A percentile compares a stretch with the other conserved stretches of the same genome.
Conservation (phyloP, 2,797 vertebrate species). For the Myoxocephalus aenaeus region DNA sequence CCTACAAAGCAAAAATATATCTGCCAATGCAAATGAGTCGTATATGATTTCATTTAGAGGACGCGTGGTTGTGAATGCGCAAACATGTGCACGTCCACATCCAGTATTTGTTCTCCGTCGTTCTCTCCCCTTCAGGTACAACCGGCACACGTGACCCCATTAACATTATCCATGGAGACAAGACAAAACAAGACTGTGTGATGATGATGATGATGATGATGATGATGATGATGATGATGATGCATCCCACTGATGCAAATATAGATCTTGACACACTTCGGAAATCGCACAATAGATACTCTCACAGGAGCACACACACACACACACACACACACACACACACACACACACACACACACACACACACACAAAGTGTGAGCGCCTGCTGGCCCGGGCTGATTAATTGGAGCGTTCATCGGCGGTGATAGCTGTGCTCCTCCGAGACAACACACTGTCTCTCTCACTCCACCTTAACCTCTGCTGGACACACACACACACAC, state of each 20-base stretch:
- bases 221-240: conserved; percentile 6
- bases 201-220: conserved; percentile 7
- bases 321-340: conserved; percentile 19
- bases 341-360: conserved; percentile 27
- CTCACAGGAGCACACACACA: conserved; percentile 1
- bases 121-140: conserved; percentile 13
- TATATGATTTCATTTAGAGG: not conserved
- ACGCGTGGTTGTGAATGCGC: conserved; percentile 10
- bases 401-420: conserved; percentile 77
- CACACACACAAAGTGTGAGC: conserved; percentile 13
- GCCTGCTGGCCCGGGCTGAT: conserved; percentile 69
- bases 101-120: conserved; percentile 18
- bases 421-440: conserved; percentile 75
- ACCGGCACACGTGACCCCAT: conserved; percentile 49
- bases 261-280: conserved; percentile 49
- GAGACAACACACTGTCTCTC: conserved; percentile 74
- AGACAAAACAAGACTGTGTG: conserved; percentile 42
- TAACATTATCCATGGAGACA: conserved; percentile 64
- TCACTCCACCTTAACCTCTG: conserved; percentile 71
- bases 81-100: not conserved
- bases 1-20: not conserved
- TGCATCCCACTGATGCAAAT: conserved; percentile 44
- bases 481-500: conserved; percentile 42
- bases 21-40: conserved; percentile 14
- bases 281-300: conserved; percentile 34